Conservation (phyloP, 2,888 invertebrate species). For the Unio delphinus region DNA sequence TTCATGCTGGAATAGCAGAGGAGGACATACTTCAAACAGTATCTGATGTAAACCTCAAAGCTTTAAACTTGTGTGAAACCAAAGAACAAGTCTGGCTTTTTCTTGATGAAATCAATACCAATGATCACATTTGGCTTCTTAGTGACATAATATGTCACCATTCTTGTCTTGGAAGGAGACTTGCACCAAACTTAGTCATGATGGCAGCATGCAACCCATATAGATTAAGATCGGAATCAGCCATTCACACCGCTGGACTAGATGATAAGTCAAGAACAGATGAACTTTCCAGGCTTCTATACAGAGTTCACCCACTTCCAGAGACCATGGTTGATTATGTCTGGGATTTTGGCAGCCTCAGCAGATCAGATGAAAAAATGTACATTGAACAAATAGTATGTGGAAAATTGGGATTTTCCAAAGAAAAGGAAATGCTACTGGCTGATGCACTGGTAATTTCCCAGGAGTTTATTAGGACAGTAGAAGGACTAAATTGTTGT, state of each 20-base stretch:
- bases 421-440: neutral
- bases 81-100: conserved; percentile 40
- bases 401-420: neutral
- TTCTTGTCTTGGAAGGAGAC: conserved; percentile 23
- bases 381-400: conserved; percentile 40
- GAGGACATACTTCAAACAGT: conserved; percentile 23
- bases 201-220: conserved; percentile 57
- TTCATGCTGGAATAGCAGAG: conserved; percentile 48
- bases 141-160: conserved; percentile 44
- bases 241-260: conserved; percentile 42
- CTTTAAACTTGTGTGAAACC: conserved; percentile 4
- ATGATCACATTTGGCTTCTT: conserved; percentile 41
- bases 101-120: conserved; percentile 56
- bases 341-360: conserved; percentile 51
- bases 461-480: conserved; percentile 20
- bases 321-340: conserved; percentile 51
- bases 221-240: conserved; percentile 26
- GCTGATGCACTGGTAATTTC: conserved; percentile 16
- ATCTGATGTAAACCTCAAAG: conserved; percentile 14
- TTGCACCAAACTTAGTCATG: conserved; percentile 42
- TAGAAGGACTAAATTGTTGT: conserved; percentile 17
- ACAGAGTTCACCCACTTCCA: conserved; percentile 52
- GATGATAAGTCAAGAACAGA: conserved; percentile 42
- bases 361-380: conserved; percentile 35
- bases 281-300: conserved; percentile 44